Conservation (phyloP, 2,888 invertebrate genomes). For the Tanytarsus gracilentus region DNA sequence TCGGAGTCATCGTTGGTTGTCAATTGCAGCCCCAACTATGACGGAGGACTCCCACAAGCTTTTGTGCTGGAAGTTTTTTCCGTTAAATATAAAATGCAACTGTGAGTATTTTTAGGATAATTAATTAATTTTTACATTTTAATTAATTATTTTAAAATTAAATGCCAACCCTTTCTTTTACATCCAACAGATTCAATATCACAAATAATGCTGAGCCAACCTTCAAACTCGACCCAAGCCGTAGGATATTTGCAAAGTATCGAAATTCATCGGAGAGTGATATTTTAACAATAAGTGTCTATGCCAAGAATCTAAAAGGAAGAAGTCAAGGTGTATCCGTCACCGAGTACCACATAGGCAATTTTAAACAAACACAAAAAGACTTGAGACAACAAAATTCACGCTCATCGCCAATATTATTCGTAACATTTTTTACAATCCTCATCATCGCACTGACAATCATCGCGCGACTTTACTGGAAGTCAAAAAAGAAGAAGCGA, state of each 20-base stretch:
- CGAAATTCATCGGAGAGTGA: constrained; percentile 27
- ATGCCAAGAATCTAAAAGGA: constrained; percentile 29
- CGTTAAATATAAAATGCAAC: constrained; percentile 24
- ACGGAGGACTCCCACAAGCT: constrained; percentile 29
- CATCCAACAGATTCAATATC: constrained; percentile 24
- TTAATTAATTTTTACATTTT: not conserved
- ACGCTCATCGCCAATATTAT: constrained; percentile 7
- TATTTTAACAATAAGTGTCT: constrained; percentile 26
- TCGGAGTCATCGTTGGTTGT: constrained; percentile 28
- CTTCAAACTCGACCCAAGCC: constrained; percentile 26
- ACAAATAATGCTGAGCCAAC: constrained; percentile 26
- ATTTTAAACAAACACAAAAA: constrained; percentile 17
- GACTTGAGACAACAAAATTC: constrained; percentile 5
- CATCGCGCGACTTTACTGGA: constrained; percentile 15
- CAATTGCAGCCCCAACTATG: constrained; percentile 29
- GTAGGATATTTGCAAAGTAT: constrained; percentile 16
- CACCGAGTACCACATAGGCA: constrained; percentile 29
- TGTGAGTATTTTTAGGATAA: constrained; percentile 9
- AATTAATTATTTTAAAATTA: not conserved
- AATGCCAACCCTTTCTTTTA: not conserved
- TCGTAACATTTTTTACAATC: constrained; percentile 20
- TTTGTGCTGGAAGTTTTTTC: constrained; percentile 29
- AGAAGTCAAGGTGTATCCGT: constrained; percentile 27
- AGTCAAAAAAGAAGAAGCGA: constrained; percentile 17
- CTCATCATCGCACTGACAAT: constrained; percentile 12